phyloP scores from a whole-genome alignment of 2,888 invertebrate genomes.

The Caenorhabditis sp. region DNA sequence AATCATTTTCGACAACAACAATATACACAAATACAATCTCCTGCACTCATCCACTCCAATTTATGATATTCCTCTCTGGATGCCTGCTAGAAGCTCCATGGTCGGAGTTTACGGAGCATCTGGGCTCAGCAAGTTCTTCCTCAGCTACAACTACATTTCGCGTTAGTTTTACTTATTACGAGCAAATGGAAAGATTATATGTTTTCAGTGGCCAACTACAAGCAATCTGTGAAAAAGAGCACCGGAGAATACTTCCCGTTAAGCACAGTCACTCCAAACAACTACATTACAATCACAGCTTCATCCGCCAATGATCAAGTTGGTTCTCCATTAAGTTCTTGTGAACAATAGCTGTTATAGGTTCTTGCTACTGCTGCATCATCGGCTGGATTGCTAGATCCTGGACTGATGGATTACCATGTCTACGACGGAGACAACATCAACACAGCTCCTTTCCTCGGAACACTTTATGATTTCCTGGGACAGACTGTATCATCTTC shows the following conservation, averaged over 20 bases:
- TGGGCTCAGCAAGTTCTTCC: constrained; percentile 17
- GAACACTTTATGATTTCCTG: constrained; percentile 13
- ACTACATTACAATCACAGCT: constrained; percentile 24
- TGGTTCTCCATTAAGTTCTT: no score
- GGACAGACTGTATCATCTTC: background rate
- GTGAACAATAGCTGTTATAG: no score
- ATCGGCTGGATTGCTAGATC: background rate
- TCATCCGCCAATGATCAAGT: constrained; percentile 17
- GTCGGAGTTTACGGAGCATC: constrained; percentile 18
- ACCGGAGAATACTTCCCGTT: constrained; percentile 37
- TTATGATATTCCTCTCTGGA: background rate
- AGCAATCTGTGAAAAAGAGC: constrained; percentile 5
- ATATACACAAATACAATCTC: background rate
- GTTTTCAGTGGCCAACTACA: constrained; percentile 38
- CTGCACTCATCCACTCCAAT: background rate
- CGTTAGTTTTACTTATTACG: constrained; percentile 18
- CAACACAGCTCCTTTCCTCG: constrained; percentile 31
- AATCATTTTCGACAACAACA: constrained; percentile 12
- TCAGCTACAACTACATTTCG: constrained; percentile 14
- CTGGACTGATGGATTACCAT: background rate
- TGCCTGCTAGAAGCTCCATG: background rate
- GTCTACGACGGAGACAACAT: constrained; percentile 46
- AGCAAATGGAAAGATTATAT: background rate
- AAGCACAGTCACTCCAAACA: background rate
- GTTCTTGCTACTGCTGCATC: background rate